Evolutionary conservation across 2,113 vertebrate species (phyloP).

Genomic region (Rhinoderma darwinii): DNA sequence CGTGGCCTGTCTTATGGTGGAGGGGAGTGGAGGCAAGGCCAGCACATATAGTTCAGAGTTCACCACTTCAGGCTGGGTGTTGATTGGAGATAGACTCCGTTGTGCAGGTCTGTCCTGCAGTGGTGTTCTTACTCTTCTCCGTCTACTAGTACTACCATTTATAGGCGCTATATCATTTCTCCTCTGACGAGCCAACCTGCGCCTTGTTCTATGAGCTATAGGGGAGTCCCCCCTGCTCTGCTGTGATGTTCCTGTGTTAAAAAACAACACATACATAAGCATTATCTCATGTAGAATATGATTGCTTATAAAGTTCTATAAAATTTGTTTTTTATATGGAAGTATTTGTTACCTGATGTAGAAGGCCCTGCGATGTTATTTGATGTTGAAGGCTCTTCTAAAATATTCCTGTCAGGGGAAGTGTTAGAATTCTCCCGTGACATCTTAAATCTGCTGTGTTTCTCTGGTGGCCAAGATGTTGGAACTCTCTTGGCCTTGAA

Average conservation of each 20-base stretch:
- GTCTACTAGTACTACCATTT: neutral
- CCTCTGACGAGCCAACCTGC: neutral
- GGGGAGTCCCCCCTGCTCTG: neutral
- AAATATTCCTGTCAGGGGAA: neutral
- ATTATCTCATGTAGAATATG: neutral
- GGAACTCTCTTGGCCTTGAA: too few species aligned
- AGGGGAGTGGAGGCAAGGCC: neutral
- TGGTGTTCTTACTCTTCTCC: neutral
- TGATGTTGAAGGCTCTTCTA: neutral
- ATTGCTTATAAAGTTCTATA: neutral
- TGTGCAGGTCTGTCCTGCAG: neutral
- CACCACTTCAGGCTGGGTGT: neutral
- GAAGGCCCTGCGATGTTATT: neutral
- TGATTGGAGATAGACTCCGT: neutral
- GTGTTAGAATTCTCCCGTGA: too few species aligned
- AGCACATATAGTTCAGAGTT: neutral
- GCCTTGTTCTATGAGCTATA: neutral
- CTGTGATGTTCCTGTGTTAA: neutral
- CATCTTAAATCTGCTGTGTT: too few species aligned
- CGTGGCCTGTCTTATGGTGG: neutral
- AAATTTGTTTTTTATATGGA: neutral
- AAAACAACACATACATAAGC: neutral
- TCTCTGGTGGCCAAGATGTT: neutral
- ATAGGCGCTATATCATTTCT: neutral
- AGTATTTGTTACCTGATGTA: neutral